These are phyloP conservation scores for Ambastaia sidthimunki DNA, from an alignment of 2,797 vertebrate species.

Conservation along the genomic window DNA sequence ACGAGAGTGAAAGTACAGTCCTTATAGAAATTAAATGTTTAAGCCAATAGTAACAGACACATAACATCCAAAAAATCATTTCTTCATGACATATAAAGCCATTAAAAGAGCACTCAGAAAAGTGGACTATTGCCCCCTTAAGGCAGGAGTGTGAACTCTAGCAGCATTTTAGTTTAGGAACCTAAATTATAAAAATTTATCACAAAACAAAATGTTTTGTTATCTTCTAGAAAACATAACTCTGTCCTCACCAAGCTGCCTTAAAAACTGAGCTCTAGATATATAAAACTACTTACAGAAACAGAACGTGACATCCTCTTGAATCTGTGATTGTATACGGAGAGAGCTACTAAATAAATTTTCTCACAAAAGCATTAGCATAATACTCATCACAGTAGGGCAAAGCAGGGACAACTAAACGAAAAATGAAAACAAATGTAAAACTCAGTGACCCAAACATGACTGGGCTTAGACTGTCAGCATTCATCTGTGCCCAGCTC, in stretches of 20 bases:
- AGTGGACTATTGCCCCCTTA: conserved; percentile 29
- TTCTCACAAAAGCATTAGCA: conserved; percentile 31
- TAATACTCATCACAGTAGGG: conserved; percentile 43
- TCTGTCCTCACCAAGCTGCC: no score
- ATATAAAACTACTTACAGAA: neutral
- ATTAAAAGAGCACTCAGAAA: conserved; percentile 15
- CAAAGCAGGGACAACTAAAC: conserved; percentile 36
- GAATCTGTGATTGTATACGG: neutral
- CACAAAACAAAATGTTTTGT: neutral
- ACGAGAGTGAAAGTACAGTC: neutral
- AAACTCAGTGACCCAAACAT: conserved; percentile 33
- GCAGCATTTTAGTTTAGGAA: neutral
- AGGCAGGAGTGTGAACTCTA: conserved; percentile 41
- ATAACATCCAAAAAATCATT: neutral
- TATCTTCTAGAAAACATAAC: no score
- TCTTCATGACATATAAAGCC: neutral
- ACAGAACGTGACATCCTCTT: conserved; percentile 2
- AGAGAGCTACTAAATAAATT: conserved; percentile 19
- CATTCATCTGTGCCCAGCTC: neutral
- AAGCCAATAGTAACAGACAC: neutral
- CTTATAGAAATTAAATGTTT: no score
- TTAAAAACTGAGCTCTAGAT: neutral
- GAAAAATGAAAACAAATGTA: conserved; percentile 37
- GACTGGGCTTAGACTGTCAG: neutral
- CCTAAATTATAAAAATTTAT: neutral